Evolutionary conservation across 2,113 vertebrate genomes (phyloP).

Genomic region (Phyllostomus hastatus): DNA sequence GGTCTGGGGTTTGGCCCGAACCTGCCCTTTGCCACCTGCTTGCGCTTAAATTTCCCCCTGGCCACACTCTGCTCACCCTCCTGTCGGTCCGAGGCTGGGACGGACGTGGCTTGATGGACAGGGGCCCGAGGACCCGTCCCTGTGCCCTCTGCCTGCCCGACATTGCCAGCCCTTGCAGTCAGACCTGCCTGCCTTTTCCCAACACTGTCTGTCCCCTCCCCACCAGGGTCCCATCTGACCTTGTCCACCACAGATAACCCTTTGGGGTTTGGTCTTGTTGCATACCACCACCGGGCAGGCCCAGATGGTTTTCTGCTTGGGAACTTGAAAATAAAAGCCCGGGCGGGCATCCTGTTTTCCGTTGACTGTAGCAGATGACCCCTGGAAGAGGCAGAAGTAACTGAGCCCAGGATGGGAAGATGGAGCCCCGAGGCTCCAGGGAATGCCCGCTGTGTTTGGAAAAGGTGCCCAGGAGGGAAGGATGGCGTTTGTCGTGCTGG

Average conservation of each 20-base stretch:
- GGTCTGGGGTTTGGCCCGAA: not conserved
- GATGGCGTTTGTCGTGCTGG: not conserved
- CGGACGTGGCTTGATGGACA: fast-evolving
- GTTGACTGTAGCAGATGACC: not conserved
- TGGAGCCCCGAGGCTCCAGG: fast-evolving
- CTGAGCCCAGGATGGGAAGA: not conserved
- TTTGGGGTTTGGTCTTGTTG: not conserved
- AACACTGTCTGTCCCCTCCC: fast-evolving
- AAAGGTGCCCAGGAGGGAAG: not conserved
- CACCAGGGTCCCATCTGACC: not conserved
- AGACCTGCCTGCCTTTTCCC: not conserved
- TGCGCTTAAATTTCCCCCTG: too few relatives aligned
- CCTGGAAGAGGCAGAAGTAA: not conserved
- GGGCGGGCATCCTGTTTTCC: not conserved
- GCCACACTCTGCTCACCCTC: not conserved
- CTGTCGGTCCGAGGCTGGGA: not conserved
- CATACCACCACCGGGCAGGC: not conserved
- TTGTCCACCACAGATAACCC: not conserved
- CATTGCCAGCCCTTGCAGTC: fast-evolving
- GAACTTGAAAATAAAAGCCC: not conserved
- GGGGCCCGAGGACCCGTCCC: not conserved
- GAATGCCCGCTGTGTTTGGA: not conserved
- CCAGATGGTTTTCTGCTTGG: not conserved
- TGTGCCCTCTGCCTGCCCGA: not conserved
- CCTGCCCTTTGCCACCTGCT: not conserved